Evolutionary conservation across 2,797 vertebrate species (phyloP).

Genomic region (Oreortyx pictus): DNA sequence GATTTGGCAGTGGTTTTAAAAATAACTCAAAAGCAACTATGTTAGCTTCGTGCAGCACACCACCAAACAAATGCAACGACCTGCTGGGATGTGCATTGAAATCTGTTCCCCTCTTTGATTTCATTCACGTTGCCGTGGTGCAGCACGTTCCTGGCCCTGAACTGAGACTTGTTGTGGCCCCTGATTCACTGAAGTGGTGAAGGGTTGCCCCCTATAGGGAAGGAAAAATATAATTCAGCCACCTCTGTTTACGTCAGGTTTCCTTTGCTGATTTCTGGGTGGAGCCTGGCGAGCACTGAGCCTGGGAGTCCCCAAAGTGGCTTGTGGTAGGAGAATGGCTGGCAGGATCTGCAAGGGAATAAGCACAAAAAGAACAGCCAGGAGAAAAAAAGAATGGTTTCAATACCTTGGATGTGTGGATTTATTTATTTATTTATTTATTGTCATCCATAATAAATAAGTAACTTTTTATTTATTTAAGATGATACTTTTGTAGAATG

Average conservation of each 20-base stretch:
- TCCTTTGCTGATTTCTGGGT: background rate
- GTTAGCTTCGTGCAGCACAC: background rate
- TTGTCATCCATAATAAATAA: conserved; percentile 32
- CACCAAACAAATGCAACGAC: background rate
- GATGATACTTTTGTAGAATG: background rate
- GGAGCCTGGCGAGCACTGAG: background rate
- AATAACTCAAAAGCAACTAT: background rate
- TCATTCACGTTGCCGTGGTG: background rate
- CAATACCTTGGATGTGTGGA: background rate
- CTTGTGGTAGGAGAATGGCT: background rate
- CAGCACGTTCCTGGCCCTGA: background rate
- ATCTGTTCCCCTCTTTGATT: conserved; percentile 38
- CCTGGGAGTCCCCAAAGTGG: background rate
- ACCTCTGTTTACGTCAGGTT: background rate
- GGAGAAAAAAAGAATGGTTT: background rate
- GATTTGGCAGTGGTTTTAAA: background rate
- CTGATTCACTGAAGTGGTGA: conserved; percentile 10
- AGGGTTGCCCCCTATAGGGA: conserved; percentile 74
- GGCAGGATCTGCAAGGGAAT: background rate
- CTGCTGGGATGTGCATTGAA: background rate
- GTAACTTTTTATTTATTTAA: conserved; percentile 47
- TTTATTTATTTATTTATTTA: background rate
- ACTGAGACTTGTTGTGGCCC: background rate
- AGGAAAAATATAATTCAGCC: conserved; percentile 49
- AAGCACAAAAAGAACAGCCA: background rate